These are phyloP conservation scores for Plecotus auritus DNA, from an alignment of 2,113 vertebrate genomes.

Conservation along the genomic window DNA sequence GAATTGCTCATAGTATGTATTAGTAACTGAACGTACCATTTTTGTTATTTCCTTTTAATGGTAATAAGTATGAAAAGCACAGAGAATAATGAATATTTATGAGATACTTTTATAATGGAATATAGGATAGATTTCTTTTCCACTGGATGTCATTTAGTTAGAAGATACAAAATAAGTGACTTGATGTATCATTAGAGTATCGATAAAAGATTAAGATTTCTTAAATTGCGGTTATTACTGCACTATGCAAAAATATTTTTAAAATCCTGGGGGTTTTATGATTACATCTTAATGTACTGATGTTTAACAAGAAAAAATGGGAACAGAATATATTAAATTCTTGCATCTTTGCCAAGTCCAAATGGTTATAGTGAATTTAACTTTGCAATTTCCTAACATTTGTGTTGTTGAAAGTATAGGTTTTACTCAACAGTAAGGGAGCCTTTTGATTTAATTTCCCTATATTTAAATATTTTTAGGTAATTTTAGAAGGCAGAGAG, in stretches of 20 bases:
- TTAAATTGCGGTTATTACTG: constrained; percentile 16
- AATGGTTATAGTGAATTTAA: constrained; percentile 54
- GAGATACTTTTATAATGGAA: neutral
- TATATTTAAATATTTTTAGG: constrained; percentile 5
- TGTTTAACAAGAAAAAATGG: constrained; percentile 49
- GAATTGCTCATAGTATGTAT: neutral
- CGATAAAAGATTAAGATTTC: constrained; percentile 1
- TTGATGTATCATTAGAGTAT: neutral
- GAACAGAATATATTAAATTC: constrained; percentile 34
- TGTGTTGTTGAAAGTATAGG: constrained; percentile 28
- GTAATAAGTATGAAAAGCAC: neutral
- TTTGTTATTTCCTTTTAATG: constrained; percentile 19
- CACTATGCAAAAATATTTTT: constrained; percentile 15
- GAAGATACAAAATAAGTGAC: constrained; percentile 17
- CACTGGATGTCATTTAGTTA: constrained; percentile 31
- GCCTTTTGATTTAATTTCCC: constrained; percentile 34
- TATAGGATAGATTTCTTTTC: constrained; percentile 4
- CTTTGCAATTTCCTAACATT: constrained; percentile 63
- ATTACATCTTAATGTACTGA: neutral
- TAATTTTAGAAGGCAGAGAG: neutral
- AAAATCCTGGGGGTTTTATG: neutral
- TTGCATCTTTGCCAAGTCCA: constrained; percentile 47
- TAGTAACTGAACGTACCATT: neutral
- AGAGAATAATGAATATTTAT: neutral
- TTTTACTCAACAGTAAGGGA: constrained; percentile 32